These are phyloP conservation scores for Ictalurus punctatus DNA, from an alignment of 2,113 vertebrate species.

Conservation along the genomic window DNA sequence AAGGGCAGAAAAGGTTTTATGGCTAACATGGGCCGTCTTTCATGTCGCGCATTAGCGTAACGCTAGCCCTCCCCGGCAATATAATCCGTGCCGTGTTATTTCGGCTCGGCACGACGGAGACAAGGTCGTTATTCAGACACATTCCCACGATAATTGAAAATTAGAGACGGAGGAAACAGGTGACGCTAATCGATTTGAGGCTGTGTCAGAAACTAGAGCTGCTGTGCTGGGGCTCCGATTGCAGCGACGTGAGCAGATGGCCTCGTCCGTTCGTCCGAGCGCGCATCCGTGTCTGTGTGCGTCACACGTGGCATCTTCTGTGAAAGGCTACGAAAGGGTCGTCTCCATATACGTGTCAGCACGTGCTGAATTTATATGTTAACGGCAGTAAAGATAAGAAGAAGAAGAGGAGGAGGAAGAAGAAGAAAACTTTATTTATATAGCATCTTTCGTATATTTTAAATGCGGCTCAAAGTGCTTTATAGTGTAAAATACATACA, in stretches of 20 bases:
- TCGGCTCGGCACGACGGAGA: background rate
- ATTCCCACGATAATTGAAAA: slow-evolving; percentile 64
- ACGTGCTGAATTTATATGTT: slow-evolving; percentile 21
- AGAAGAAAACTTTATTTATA: background rate
- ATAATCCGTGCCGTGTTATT: background rate
- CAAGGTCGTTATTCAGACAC: slow-evolving; percentile 62
- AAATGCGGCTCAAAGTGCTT: too few species aligned
- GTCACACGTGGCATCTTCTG: background rate
- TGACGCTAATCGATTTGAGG: slow-evolving; percentile 74
- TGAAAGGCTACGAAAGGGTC: background rate
- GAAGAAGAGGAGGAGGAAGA: too few species aligned
- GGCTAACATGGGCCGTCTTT: background rate
- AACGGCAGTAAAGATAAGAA: background rate
- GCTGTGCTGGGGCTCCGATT: slow-evolving; percentile 43
- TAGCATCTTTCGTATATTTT: background rate
- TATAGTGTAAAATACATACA: background rate
- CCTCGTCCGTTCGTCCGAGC: slow-evolving; percentile 45
- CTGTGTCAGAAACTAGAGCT: slow-evolving; percentile 70
- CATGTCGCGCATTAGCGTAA: background rate
- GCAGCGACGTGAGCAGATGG: slow-evolving; percentile 69
- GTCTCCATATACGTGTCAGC: slow-evolving; percentile 10
- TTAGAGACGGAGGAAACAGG: slow-evolving; percentile 68
- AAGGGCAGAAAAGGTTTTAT: background rate
- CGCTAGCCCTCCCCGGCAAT: background rate
- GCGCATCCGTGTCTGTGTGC: slow-evolving; percentile 12